Conservation (phyloP, 2,888 invertebrate genomes). For the Alcis repandata region DNA sequence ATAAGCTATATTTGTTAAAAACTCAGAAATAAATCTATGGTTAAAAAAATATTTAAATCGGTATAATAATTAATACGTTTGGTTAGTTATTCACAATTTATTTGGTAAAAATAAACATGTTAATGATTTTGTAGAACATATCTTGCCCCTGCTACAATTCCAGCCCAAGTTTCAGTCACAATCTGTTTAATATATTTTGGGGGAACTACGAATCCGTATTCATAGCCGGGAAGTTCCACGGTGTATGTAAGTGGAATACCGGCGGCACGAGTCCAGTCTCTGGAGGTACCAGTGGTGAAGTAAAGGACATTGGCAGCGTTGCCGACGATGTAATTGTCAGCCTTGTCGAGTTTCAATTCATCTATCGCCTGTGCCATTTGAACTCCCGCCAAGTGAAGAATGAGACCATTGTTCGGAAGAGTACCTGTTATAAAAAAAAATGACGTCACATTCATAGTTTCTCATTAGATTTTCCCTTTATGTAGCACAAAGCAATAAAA, state of each 20-base stretch:
- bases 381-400: constrained; percentile 75
- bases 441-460: not conserved
- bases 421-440: constrained; percentile 62
- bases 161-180: constrained; percentile 88
- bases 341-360: constrained; percentile 69
- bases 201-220: constrained; percentile 85
- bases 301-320: constrained; percentile 86
- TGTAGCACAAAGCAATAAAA: not conserved
- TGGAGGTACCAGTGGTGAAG: constrained; percentile 88
- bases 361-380: constrained; percentile 79
- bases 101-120: constrained; percentile 16
- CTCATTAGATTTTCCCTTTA: not conserved
- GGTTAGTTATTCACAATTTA: too few relatives aligned
- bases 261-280: constrained; percentile 88
- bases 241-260: constrained; percentile 88
- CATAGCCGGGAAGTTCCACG: constrained; percentile 89
- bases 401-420: constrained; percentile 82
- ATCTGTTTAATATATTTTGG: constrained; percentile 84
- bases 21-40: too few relatives aligned
- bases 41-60: too few relatives aligned
- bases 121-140: constrained; percentile 58
- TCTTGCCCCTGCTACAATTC: constrained; percentile 76
- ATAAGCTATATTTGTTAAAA: too few relatives aligned
- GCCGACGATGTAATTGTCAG: constrained; percentile 83
- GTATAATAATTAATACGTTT: too few relatives aligned